These are phyloP conservation scores for Zosterops pallidus DNA, from an alignment of 2,113 vertebrate species.

Conservation along the genomic window DNA sequence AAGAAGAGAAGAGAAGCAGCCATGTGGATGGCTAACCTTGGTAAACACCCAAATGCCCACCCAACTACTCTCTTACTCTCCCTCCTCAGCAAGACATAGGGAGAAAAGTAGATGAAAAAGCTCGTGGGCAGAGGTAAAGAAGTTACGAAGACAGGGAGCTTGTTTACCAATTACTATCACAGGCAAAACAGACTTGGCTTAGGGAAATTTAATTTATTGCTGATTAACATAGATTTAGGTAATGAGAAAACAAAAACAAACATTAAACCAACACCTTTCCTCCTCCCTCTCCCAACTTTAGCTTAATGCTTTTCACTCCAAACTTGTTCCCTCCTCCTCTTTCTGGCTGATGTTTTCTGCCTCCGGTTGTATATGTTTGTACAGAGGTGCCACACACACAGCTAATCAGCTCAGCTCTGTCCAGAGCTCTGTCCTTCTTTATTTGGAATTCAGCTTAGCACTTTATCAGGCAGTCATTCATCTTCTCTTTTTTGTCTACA, in stretches of 20 bases:
- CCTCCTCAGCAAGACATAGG: background rate
- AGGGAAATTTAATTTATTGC: background rate
- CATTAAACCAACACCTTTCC: background rate
- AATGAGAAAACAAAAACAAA: constrained; percentile 8
- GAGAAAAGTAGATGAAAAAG: background rate
- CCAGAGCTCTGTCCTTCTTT: background rate
- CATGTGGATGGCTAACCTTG: background rate
- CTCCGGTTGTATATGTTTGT: background rate
- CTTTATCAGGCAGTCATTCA: background rate
- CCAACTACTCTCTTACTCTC: background rate
- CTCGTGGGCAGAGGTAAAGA: background rate
- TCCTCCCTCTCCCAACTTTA: background rate
- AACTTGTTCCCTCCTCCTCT: background rate
- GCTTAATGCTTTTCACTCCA: background rate
- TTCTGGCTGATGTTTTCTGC: background rate
- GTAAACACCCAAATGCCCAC: background rate
- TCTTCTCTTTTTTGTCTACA: background rate
- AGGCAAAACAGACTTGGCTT: background rate
- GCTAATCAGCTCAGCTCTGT: background rate
- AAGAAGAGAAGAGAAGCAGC: background rate
- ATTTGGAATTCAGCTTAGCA: background rate
- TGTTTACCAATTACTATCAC: background rate
- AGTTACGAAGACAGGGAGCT: background rate
- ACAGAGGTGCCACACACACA: background rate
- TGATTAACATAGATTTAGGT: constrained; percentile 9